A percentile compares a stretch with the other conserved stretches of the same genome.
Evolutionary conservation across 2,888 invertebrate genomes (phyloP).

Genomic region (Nemurella pictetii): DNA sequence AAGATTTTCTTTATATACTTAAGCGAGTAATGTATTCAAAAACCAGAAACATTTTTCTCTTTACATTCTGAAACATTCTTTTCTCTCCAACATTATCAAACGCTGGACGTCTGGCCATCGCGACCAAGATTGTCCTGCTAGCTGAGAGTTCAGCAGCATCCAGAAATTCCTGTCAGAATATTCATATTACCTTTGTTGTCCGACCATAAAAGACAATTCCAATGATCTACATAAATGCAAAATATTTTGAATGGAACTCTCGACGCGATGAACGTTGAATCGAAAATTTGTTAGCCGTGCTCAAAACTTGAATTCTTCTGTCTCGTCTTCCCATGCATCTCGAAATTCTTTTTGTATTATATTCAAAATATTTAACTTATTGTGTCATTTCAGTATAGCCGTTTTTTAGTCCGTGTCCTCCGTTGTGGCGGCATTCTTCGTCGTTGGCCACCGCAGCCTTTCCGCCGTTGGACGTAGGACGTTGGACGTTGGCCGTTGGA

Average conservation of each 20-base stretch:
- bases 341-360: background rate
- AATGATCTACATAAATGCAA: slow-evolving; percentile 8
- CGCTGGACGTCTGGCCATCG: background rate
- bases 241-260: slow-evolving; percentile 1
- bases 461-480: background rate
- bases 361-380: slow-evolving; percentile 6
- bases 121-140: background rate
- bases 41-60: background rate
- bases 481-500: background rate
- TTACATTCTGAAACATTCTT: background rate
- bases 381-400: background rate
- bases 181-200: slow-evolving; percentile 3
- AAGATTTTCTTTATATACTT: background rate
- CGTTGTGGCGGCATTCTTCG: background rate
- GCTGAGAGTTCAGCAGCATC: background rate
- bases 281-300: background rate
- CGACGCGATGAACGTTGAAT: background rate
- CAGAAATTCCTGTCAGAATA: background rate
- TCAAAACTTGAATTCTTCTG: background rate
- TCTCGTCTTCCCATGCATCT: background rate
- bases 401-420: background rate
- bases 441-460: background rate
- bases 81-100: background rate
- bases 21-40: background rate
- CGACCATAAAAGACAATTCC: slow-evolving; percentile 1